Evolutionary conservation across 2,797 vertebrate species (phyloP), one percentile per base, ranked within the genome.

Genomic region (Urosaurus nigricauda): DNA sequence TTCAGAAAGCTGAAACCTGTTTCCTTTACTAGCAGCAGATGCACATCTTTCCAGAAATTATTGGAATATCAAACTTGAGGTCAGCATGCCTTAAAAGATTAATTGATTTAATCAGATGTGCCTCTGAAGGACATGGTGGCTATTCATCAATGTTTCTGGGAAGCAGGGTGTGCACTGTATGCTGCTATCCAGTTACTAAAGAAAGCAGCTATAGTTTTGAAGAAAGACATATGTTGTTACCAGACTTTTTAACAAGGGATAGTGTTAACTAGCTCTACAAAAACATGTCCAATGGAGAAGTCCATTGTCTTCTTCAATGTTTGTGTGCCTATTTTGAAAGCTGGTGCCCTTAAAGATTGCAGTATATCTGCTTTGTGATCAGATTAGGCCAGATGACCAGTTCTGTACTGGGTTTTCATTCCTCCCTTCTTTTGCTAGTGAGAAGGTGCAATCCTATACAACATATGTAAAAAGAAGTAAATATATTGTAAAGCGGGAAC

Each of bases 21-120:
- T 95, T 93, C 85, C 89, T 94, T 93, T 95, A 90, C 91, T 87
- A 88, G 87, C 92, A 94, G 87, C 92, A 94, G 94, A 91, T 94
- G 56, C 89, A 92, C 90, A 93, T 79, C 71, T 94, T 90, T 94
- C 93, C 91, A 92, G 2, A 91, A 93, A 91, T 93, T 94, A 91
- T 92, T 87, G 85, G 92, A 94, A 95, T 95, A 95, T 93, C 91
- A 95, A 95, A 94, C 92, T 81, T 90, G 75, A 53, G 84, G 87
- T 65, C 88, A 94, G 94, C 93, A 92, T 86, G 89, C 92, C 43
- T 85, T 91, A 92, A 93, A 94, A 95, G 93, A 83, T 91, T 93
- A 94, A 96, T 95, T 95, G 93, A 95, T 93, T 37, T 90, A 92
- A 78, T 92, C 88, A 70, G 92, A 89, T 94, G 93, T 71, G 40